Percentiles rank a stretch among this genome's conserved stretches.
Evolutionary conservation across 2,888 invertebrate species (phyloP).

Genomic region (Calameuta idolon): DNA sequence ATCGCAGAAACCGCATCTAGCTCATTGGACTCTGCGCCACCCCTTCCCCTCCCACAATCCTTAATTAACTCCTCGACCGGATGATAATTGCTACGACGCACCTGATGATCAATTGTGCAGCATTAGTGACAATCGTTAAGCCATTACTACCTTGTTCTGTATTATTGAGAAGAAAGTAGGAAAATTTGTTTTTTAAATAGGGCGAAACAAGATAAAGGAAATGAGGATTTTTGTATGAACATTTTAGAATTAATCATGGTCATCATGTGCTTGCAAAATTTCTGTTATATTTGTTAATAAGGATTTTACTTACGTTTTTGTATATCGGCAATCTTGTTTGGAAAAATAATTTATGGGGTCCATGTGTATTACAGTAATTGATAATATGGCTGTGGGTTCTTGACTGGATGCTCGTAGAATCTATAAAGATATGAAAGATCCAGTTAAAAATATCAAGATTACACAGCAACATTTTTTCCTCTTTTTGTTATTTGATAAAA

Average conservation of each 20-base stretch:
- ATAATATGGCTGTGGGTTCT: neutral
- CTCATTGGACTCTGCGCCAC: constrained; percentile 43
- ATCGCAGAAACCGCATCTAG: constrained; percentile 59
- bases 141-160: neutral
- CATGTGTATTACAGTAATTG: neutral
- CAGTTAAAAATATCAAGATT: neutral
- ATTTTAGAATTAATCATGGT: neutral
- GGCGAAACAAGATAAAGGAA: neutral
- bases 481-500: neutral
- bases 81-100: constrained; percentile 55
- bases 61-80: constrained; percentile 56
- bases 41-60: constrained; percentile 45
- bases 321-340: neutral
- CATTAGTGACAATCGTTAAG: neutral
- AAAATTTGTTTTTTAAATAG: neutral
- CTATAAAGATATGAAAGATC: neutral
- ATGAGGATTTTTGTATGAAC: neutral
- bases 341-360: neutral
- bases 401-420: neutral
- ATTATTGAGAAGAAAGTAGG: neutral
- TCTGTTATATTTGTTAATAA: neutral
- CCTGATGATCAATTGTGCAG: constrained; percentile 44
- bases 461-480: neutral
- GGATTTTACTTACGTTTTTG: neutral
- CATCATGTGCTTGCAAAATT: neutral